phyloP scores from a whole-genome alignment of 2,888 invertebrate species.

The Dasysyrphus tricinctus region DNA sequence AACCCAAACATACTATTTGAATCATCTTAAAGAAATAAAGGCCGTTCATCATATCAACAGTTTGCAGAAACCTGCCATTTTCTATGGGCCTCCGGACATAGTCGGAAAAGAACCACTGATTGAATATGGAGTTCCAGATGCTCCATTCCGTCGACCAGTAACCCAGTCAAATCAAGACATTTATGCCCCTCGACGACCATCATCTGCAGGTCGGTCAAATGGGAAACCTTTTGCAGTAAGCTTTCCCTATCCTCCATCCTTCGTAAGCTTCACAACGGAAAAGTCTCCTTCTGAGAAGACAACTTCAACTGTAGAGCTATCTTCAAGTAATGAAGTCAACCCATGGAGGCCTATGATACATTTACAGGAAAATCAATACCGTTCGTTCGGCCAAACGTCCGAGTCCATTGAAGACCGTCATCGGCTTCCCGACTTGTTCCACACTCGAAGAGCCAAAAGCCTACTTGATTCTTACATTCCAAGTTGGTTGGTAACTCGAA shows the following conservation, averaged over 20 bases:
- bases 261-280: constrained; percentile 79
- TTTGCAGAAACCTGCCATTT: constrained; percentile 56
- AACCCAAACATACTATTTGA: constrained; percentile 6
- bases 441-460: constrained; percentile 83
- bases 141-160: constrained; percentile 59
- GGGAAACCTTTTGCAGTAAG: constrained; percentile 74
- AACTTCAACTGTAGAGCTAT: constrained; percentile 5
- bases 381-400: constrained; percentile 41
- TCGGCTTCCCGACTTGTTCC: constrained; percentile 79
- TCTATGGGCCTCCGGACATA: constrained; percentile 69
- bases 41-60: constrained; percentile 11
- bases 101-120: constrained; percentile 47
- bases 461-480: constrained; percentile 86
- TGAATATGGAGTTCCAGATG: constrained; percentile 52
- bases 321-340: constrained; percentile 42
- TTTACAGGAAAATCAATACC: constrained; percentile 44
- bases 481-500: constrained; percentile 83
- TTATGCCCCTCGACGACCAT: constrained; percentile 79
- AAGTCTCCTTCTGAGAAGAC: constrained; percentile 40
- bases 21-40: constrained; percentile 48
- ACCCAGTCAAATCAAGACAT: constrained; percentile 80
- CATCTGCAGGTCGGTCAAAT: constrained; percentile 21
- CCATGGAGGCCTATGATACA: constrained; percentile 57
- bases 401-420: neutral
- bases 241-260: constrained; percentile 81